A percentile compares a stretch with the other conserved stretches of the same genome.
Conservation (phyloP, 2,113 vertebrate genomes). For the Galeopterus variegatus region DNA sequence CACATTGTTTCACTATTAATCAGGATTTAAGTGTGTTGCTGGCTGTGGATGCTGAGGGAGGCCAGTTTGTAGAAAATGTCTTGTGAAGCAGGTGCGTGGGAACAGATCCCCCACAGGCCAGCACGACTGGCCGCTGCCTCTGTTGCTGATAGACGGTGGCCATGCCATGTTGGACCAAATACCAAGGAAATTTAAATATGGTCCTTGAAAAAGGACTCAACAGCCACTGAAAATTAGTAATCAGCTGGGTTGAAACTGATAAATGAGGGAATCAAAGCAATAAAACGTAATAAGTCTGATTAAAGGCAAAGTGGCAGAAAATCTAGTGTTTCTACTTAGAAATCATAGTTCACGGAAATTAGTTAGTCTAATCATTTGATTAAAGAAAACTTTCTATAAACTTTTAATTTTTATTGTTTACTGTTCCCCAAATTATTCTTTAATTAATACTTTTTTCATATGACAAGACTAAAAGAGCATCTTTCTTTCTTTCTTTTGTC, state of each 20-base stretch:
- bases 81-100: neutral
- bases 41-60: fast-evolving
- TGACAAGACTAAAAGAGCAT: neutral
- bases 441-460: neutral
- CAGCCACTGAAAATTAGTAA: neutral
- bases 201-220: neutral
- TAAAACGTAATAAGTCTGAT: neutral
- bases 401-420: neutral
- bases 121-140: neutral
- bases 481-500: neutral
- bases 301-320: neutral
- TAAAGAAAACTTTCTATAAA: neutral
- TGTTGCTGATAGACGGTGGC: neutral
- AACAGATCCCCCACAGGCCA: neutral
- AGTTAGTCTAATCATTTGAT: neutral
- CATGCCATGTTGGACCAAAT: fast-evolving
- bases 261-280: neutral
- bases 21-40: neutral
- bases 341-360: neutral
- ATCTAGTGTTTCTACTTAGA: neutral
- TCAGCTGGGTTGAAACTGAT: conserved; percentile 2
- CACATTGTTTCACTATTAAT: fast-evolving
- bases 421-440: neutral
- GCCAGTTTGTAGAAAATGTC: fast-evolving
- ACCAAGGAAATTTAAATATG: neutral